A percentile compares a stretch with the other conserved stretches of the same genome.
Conservation (phyloP, 2,113 vertebrate species). For the Stegostoma tigrinum region DNA sequence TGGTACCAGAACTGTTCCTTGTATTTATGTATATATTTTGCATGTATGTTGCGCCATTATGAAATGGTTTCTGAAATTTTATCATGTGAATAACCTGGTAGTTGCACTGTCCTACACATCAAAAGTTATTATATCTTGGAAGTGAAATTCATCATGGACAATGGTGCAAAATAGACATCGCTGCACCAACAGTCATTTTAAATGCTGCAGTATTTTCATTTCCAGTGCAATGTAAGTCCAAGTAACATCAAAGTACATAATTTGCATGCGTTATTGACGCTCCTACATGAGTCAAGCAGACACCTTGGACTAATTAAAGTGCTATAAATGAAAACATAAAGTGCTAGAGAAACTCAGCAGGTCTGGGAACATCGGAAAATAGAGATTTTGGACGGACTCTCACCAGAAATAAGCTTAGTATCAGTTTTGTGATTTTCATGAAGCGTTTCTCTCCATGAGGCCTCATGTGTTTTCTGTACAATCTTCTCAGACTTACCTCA, state of each 20-base stretch:
- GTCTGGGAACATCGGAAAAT: too few species aligned
- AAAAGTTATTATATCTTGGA: neutral
- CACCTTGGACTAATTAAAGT: too few species aligned
- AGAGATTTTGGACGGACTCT: too few species aligned
- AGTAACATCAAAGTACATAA: neutral
- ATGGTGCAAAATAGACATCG: neutral
- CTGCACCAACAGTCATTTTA: neutral
- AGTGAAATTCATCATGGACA: neutral
- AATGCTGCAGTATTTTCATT: neutral
- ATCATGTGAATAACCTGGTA: neutral
- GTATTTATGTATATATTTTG: neutral
- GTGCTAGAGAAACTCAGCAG: too few species aligned
- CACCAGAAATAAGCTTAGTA: too few species aligned
- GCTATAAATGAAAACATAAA: too few species aligned
- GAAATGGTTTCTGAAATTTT: neutral
- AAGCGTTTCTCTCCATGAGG: too few species aligned
- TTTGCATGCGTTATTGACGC: neutral
- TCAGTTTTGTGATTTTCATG: too few species aligned
- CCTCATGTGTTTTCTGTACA: too few species aligned
- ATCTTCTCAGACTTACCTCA: too few species aligned
- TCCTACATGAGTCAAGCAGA: neutral
- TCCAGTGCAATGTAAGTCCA: neutral
- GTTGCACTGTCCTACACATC: neutral
- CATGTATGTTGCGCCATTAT: neutral
- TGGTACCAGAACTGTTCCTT: neutral